Evolutionary conservation across 1,140 invertebrate species (phyloP).

Genomic region (Halictus rubicundus): DNA sequence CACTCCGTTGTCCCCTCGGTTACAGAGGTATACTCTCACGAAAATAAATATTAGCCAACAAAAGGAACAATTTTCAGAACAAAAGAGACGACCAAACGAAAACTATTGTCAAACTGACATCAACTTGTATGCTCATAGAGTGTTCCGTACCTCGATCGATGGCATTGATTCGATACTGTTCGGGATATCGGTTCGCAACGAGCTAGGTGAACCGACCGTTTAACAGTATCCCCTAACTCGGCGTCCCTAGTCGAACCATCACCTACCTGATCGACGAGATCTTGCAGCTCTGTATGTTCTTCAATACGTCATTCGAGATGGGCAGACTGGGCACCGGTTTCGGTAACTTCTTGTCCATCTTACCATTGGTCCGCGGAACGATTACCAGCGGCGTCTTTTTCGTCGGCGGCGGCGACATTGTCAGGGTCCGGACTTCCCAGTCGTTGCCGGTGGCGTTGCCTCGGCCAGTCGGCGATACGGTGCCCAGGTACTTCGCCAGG

Average conservation of each 20-base stretch:
- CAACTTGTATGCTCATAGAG: background rate
- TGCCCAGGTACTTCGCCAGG: slow-evolving; percentile 74
- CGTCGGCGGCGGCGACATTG: slow-evolving; percentile 62
- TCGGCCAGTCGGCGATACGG: slow-evolving; percentile 55
- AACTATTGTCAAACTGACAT: background rate
- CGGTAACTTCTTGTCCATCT: slow-evolving; percentile 72
- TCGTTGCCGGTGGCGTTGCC: slow-evolving; percentile 49
- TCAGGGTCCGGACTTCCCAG: slow-evolving; percentile 69
- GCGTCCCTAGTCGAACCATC: background rate
- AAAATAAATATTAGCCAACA: too few species aligned
- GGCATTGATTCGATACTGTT: background rate
- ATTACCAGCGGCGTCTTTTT: slow-evolving; percentile 67
- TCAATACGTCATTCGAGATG: slow-evolving; percentile 68
- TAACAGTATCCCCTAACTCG: background rate
- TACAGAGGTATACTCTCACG: background rate
- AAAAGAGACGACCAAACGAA: background rate
- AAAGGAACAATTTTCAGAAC: background rate
- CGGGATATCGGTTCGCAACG: too few species aligned
- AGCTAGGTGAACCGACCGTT: too few species aligned
- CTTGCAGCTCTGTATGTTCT: slow-evolving; percentile 68
- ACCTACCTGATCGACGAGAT: slow-evolving; percentile 70
- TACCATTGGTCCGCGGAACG: slow-evolving; percentile 66
- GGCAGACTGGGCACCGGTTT: slow-evolving; percentile 70
- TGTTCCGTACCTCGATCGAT: slow-evolving; percentile 14
- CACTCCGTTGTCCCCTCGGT: background rate